A percentile compares a stretch with the other conserved stretches of the same genome.
These are phyloP conservation scores for Epinephelus fuscoguttatus DNA, from an alignment of 2,113 vertebrate genomes.

Conservation along the genomic window DNA sequence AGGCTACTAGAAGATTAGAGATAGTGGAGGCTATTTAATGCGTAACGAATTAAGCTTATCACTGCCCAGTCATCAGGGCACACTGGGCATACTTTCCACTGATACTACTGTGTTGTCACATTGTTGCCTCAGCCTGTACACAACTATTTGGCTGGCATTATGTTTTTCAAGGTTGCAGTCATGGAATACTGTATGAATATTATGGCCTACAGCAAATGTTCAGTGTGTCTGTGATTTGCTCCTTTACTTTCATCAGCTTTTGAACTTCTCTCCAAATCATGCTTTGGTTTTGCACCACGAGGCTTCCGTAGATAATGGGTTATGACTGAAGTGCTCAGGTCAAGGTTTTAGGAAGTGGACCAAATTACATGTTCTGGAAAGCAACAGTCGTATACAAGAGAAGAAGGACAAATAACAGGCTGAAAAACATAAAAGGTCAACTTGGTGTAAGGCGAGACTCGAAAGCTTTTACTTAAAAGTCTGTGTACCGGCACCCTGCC, in stretches of 20 bases:
- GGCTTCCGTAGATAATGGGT: not conserved
- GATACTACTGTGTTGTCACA: not conserved
- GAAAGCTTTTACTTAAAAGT: conserved; percentile 24
- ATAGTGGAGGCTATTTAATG: conserved; percentile 36
- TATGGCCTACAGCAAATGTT: no score
- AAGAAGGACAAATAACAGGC: conserved; percentile 18
- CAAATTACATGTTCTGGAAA: conserved; percentile 1
- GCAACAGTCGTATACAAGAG: not conserved
- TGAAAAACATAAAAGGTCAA: conserved; percentile 29
- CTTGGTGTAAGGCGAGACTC: not conserved
- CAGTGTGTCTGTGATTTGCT: not conserved
- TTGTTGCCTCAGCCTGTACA: not conserved
- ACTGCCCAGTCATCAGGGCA: conserved; percentile 14
- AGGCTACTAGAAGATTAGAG: conserved; percentile 44
- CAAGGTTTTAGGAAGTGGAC: conserved; percentile 7
- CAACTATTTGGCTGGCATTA: not conserved
- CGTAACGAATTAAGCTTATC: conserved; percentile 34
- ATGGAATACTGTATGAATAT: no score
- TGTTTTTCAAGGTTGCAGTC: not conserved
- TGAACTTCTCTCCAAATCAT: not conserved
- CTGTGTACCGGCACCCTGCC: conserved; percentile 11
- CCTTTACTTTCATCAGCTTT: not conserved
- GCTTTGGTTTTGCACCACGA: not conserved
- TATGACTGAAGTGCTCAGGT: not conserved
- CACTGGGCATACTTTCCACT: conserved; percentile 12